A percentile compares a stretch with the other conserved stretches of the same genome.
These are phyloP conservation scores for Scrobipalpa atriplicella DNA, from an alignment of 2,888 invertebrate genomes.

Conservation along the genomic window DNA sequence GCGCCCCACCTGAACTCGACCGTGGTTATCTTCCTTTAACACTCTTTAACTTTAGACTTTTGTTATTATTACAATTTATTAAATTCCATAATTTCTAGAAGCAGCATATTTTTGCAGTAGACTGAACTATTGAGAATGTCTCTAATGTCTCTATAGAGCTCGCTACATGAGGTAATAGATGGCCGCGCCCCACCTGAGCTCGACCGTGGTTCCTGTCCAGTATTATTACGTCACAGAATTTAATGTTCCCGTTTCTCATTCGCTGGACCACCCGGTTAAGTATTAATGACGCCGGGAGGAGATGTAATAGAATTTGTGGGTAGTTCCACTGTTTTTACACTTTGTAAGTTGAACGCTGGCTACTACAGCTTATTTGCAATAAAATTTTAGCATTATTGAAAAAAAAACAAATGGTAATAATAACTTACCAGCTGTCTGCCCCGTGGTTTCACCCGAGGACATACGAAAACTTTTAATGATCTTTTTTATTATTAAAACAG, in stretches of 20 bases:
- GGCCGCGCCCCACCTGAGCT: conserved; percentile 28
- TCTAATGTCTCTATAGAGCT: neutral
- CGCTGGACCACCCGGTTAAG: conserved; percentile 8
- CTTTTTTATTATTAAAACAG: no score
- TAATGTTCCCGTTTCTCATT: conserved; percentile 30
- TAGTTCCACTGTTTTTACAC: neutral
- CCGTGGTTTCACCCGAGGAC: no score
- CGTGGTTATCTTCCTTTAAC: no score
- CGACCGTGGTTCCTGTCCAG: conserved; percentile 26
- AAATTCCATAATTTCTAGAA: neutral
- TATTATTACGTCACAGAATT: conserved; percentile 31
- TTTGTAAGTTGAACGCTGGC: neutral
- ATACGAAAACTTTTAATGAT: no score
- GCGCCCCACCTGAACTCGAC: no score
- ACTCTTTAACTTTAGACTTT: no score
- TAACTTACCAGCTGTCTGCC: no score
- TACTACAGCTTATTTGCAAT: neutral
- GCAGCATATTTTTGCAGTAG: neutral
- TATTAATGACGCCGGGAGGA: conserved; percentile 1
- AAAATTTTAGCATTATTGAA: no score
- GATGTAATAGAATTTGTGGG: conserved; percentile 8
- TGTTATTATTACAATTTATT: no score
- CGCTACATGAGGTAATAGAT: conserved; percentile 25
- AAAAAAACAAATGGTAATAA: no score
- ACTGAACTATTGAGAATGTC: neutral